Evolutionary conservation across 2,797 vertebrate species (phyloP).

Genomic region (Gymnodraco acuticeps): DNA sequence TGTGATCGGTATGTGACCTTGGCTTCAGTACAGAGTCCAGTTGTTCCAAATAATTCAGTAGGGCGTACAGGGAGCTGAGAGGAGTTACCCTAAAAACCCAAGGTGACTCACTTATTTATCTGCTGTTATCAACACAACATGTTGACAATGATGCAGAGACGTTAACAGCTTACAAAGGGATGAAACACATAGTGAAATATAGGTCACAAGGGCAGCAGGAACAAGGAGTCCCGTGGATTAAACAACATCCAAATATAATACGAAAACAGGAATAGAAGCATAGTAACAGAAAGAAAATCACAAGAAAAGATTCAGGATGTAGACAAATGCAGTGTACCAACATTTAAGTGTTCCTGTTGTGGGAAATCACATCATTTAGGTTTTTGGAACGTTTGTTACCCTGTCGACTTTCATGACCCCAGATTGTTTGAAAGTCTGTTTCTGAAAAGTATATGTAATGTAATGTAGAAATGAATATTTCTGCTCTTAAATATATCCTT

Average conservation of each 20-base stretch:
- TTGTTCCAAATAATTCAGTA: conserved; percentile 68
- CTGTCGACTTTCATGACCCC: neutral
- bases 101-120: conserved; percentile 73
- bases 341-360: neutral
- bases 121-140: conserved; percentile 23
- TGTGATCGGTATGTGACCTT: conserved; percentile 73
- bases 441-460: too few relatives aligned
- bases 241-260: neutral
- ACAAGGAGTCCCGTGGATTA: too few relatives aligned
- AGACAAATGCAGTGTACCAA: neutral
- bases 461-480: neutral
- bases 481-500: neutral
- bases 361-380: neutral
- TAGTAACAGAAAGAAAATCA: neutral
- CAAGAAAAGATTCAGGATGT: neutral
- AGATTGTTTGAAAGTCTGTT: neutral
- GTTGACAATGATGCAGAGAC: neutral
- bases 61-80: conserved; percentile 49
- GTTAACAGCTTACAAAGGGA: conserved; percentile 6
- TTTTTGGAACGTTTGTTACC: neutral
- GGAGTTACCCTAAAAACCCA: conserved; percentile 57
- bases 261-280: neutral
- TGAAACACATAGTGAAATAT: conserved; percentile 3
- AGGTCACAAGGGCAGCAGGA: neutral
- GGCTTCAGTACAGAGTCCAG: conserved; percentile 60